Percentiles rank a stretch among this genome's conserved stretches.
Conservation (phyloP, 2,888 invertebrate species). For the Spatulosminthurus flaviceps region DNA sequence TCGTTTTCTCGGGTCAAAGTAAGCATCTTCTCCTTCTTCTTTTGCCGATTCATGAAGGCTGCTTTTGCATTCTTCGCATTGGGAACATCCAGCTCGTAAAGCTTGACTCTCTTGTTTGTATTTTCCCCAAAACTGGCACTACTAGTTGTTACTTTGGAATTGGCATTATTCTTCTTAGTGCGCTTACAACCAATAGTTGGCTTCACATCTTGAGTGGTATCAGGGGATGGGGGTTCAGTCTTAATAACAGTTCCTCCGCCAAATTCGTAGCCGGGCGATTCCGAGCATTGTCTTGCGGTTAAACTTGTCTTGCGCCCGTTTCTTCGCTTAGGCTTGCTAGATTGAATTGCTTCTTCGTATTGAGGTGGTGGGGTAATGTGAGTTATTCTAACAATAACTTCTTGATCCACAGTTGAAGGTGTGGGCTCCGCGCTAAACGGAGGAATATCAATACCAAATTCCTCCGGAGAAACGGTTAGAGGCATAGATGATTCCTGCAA, state of each 20-base stretch:
- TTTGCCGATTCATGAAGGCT: slow-evolving; percentile 55
- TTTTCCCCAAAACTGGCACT: neutral
- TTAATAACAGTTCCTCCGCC: neutral
- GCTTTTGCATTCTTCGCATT: slow-evolving; percentile 57
- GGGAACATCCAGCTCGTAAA: slow-evolving; percentile 54
- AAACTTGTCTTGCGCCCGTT: slow-evolving; percentile 1
- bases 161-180: neutral
- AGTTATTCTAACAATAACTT: neutral
- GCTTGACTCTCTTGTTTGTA: slow-evolving; percentile 40
- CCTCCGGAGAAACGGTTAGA: neutral
- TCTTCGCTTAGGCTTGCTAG: neutral
- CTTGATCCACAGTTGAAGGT: neutral
- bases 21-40: slow-evolving; percentile 53
- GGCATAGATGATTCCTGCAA: neutral
- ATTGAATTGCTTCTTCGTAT: neutral
- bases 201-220: neutral
- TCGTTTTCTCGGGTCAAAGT: slow-evolving; percentile 18
- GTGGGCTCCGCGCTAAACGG: neutral
- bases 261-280: neutral
- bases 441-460: neutral
- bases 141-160: neutral
- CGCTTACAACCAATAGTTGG: neutral
- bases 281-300: slow-evolving; percentile 14
- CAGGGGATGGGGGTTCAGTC: neutral
- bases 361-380: neutral